phyloP scores from a whole-genome alignment of 2,888 invertebrate genomes.

The Lagria hirta region DNA sequence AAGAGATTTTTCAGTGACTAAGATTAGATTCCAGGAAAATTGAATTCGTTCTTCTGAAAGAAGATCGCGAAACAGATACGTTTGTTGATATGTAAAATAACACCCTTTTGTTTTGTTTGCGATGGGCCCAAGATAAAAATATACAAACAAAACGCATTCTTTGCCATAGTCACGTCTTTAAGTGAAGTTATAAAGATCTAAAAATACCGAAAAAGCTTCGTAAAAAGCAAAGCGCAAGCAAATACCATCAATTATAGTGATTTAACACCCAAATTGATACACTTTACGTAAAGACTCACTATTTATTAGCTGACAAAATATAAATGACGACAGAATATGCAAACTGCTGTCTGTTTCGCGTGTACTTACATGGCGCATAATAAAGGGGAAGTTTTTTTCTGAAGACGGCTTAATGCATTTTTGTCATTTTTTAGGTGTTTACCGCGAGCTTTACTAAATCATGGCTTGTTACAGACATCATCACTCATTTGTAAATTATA shows the following conservation, averaged over 20 bases:
- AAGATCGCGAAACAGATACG: constrained; percentile 27
- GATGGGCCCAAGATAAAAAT: constrained; percentile 40
- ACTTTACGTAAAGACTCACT: constrained; percentile 36
- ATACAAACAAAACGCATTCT: constrained; percentile 42
- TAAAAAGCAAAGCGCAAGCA: constrained; percentile 41
- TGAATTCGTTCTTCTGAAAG: constrained; percentile 18
- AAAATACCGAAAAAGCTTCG: constrained; percentile 39
- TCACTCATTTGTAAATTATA: too few species aligned
- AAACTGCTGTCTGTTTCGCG: constrained; percentile 16
- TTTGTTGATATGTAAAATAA: constrained; percentile 39
- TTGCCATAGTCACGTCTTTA: constrained; percentile 31
- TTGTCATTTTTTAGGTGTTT: constrained; percentile 7
- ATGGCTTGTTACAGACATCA: too few species aligned
- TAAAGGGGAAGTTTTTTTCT: constrained; percentile 1
- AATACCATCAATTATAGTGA: constrained; percentile 46
- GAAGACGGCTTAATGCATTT: not conserved
- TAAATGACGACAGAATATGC: constrained; percentile 35
- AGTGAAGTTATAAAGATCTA: constrained; percentile 35
- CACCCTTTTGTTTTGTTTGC: constrained; percentile 36
- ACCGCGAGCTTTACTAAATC: too few species aligned
- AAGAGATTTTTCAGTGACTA: too few species aligned
- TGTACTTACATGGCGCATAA: constrained; percentile 16
- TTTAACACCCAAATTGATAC: constrained; percentile 45
- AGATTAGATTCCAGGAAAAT: constrained; percentile 8
- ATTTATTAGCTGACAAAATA: constrained; percentile 44